Evolutionary conservation across 2,113 vertebrate genomes (phyloP).

Genomic region (Nanger granti): DNA sequence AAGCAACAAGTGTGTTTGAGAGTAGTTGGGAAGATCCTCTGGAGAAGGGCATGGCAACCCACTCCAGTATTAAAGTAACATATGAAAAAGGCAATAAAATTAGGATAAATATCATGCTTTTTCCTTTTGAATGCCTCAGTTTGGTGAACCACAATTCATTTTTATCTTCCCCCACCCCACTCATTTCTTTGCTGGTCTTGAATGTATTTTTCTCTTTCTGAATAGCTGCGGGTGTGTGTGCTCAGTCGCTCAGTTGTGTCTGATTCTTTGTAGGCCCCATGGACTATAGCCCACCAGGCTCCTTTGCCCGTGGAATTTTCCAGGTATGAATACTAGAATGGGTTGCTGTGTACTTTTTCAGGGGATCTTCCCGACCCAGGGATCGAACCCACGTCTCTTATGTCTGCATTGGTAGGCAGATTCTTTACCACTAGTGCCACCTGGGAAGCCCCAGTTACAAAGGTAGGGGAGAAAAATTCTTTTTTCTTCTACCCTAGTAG

Average conservation of each 20-base stretch:
- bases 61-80: too few species aligned
- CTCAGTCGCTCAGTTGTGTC: background rate
- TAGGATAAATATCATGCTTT: background rate
- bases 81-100: background rate
- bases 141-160: background rate
- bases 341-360: background rate
- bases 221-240: background rate
- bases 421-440: background rate
- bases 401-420: background rate
- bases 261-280: rapidly evolving
- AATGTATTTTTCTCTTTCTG: background rate
- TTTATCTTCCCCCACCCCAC: background rate
- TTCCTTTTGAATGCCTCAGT: background rate
- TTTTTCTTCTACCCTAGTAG: background rate
- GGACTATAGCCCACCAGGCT: background rate
- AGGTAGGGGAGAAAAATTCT: background rate
- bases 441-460: background rate
- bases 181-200: background rate
- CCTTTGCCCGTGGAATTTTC: background rate
- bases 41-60: too few species aligned
- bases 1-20: too few species aligned
- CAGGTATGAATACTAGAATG: background rate
- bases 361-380: background rate
- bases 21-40: too few species aligned
- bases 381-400: background rate